Base-by-base conservation (phyloP, 2,113 vertebrate species). In the Apistogramma diplotaenia region DNA sequence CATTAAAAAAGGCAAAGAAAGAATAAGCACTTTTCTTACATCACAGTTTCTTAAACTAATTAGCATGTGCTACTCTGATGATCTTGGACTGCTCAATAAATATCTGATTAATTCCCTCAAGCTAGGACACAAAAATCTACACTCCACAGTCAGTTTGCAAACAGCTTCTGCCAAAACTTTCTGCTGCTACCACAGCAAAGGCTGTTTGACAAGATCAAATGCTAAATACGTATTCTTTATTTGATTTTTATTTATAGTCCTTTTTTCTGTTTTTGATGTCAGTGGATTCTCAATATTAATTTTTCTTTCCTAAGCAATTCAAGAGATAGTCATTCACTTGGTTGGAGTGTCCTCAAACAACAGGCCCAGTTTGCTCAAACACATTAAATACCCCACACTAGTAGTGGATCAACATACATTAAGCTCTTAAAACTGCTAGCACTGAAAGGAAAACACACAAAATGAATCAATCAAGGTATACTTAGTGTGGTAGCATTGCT, bases 131-230 rank as follows among this genome's bases (percentile, higher is more conserved):
- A 18, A 43, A 71, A 72, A 25, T 53, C 43, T 78, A 31, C 74
- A 25, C 54, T 61, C 15, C 61, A 37, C 19, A 81, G 75, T 79
- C 82, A 13, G 3, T 75, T 72, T 79, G 61, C 18, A 82, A 80
- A 74, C 62, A 51, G 79, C 79, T 83, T 59, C 56, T 73, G 61
- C 61, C 61, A 67, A 43, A 65, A 43, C 37, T 11, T 65, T 49
- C 53, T 37, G 23, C 54, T 79, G 77, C 79, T 46, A 43, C 23
- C 29, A 12, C 15, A 74, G 58, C 31, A 54, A 74, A 21, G 31
- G 55, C 35, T 29, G 31, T 79, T 76, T 74, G 43, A 40, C 78
- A 61, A 37, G 29, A 60, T 53, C 27, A 56, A 25, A 40, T 65
- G 31, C 62, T 27, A n/a, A 72, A 74, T 43, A 15, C 53, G 56